Evolutionary conservation across 1,140 invertebrate species (phyloP), one percentile per base, ranked within the genome.

Genomic region (Parasteatoda tepidariorum): DNA sequence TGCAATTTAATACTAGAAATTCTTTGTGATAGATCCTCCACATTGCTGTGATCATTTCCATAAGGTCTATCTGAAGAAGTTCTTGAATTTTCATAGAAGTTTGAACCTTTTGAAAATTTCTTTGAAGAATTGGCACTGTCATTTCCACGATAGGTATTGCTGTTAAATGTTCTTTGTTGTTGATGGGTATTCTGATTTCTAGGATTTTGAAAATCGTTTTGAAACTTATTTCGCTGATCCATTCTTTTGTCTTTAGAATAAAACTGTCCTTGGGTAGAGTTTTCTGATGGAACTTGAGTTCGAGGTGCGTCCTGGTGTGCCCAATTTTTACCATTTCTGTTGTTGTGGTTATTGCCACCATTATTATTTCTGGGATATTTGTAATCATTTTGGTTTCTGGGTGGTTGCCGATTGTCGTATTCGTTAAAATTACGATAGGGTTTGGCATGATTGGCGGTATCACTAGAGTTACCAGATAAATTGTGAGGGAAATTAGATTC

Each of bases 1-100:
- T 82, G 67, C 1, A 82, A 6, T 22, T 82, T 82, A 13, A 82
- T 28, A 7, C 71, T 62, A 15, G 76, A 68, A n/a, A 48, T 57
- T 59, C 41, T 67, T 11, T 68, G 28, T 9, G 76, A n/a, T 26
- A 79, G 24, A 59, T 67, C 76, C 22, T 79, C 76, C 2, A 79
- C 38, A 79, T 38, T 57, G 2, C 59, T 79, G 15, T 48, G 54
- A 28, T 79, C 64, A 78, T 66, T 54, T 2, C 31, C 33, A 30
- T 61, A 28, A 59, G 67, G 38, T 18, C 48, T 67, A 28, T 79
- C 64, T 48, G 38, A 15, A 11, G 61, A 64, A 31, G 9, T 15
- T 30, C 26, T 64, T 13, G 7, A 9, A 31, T 28, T 28, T 64
- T 64, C 61, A 30, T 33, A 31, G 30, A 30, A 13, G 31, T 64